Evolutionary conservation across 2,888 invertebrate species (phyloP), one percentile per base, ranked within the genome.

Genomic region (Theodoxus fluviatilis): DNA sequence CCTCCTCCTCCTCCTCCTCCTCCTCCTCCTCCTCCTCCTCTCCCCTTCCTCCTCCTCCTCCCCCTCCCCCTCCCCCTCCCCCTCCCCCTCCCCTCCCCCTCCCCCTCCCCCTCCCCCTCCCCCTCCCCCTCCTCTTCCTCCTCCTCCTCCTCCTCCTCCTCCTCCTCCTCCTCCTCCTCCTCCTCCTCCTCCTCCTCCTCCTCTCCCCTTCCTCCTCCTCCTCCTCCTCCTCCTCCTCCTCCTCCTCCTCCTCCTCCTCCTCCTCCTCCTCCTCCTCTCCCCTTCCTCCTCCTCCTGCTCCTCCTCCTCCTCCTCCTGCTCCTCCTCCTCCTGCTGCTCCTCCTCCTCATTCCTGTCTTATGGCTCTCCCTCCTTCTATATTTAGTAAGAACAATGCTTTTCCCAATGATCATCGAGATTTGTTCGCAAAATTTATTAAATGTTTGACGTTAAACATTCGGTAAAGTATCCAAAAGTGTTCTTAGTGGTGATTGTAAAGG

Each of bases 121-220:
- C 67, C 38, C 67, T 67, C 67, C 43, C 69, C 43, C 40, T 69
- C 69, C 43, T 43, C 43, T 40, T 47, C 69, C 43, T 43, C 43
- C 67, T 67, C 69, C 28, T 43, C 68, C 38, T 69, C 67, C 28
- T 67, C 38, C 40, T 69, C 69, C 28, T 43, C 40, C 67, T 69
- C 69, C 28, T 67, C 68, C 67, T 40, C 69, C 3, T 52, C 67
- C 70, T 71, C 66, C 40, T 18, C 52, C 70, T 59, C 68, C 59
- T 65, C 38, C 86, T 86, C 74, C 67, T 77, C 72, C 71, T 76
- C 75, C 68, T 70, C 61, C 68, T 57, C 59, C 71, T 88, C 94
- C 94, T 90, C 94, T 94, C 90, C 91, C 93, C 88, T 94, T 94
- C 89, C 94, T 94, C 92, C 92, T 93, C 87, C 94, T 94, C 93